A percentile compares a stretch with the other conserved stretches of the same genome.
These are phyloP conservation scores for Aegithalos caudatus DNA, from an alignment of 2,113 vertebrate species.

Conservation along the genomic window DNA sequence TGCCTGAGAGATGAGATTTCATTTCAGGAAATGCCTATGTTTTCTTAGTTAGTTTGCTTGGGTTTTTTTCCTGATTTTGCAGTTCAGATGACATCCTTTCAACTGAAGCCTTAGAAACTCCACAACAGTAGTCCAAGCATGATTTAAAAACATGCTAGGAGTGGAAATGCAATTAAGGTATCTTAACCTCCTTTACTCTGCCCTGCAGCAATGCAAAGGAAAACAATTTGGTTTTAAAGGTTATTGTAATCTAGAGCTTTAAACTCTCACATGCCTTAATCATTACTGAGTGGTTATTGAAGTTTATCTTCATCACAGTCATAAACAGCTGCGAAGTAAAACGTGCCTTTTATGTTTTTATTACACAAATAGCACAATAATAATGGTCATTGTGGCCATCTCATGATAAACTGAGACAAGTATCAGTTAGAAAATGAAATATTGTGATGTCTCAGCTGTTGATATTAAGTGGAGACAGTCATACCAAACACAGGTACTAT, in stretches of 20 bases:
- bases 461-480: not conserved
- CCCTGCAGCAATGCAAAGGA: constrained; percentile 44
- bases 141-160: not conserved
- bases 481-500: not conserved
- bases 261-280: constrained; percentile 17
- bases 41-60: not conserved
- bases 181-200: not conserved
- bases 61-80: accelerated
- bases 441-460: not conserved
- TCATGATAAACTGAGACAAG: not conserved
- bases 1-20: not conserved
- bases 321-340: constrained; percentile 30
- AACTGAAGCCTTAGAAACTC: not conserved
- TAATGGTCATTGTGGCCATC: not conserved
- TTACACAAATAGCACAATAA: not conserved
- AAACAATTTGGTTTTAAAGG: constrained; percentile 55
- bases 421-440: not conserved
- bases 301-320: constrained; percentile 5
- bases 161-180: constrained; percentile 33
- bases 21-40: not conserved
- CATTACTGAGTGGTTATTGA: constrained; percentile 19
- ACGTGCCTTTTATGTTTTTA: not conserved
- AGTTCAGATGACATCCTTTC: not conserved
- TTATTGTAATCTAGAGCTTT: constrained; percentile 44
- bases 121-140: not conserved